Evolutionary conservation across 2,888 invertebrate genomes (phyloP).

Genomic region (Augiades crinisus): DNA sequence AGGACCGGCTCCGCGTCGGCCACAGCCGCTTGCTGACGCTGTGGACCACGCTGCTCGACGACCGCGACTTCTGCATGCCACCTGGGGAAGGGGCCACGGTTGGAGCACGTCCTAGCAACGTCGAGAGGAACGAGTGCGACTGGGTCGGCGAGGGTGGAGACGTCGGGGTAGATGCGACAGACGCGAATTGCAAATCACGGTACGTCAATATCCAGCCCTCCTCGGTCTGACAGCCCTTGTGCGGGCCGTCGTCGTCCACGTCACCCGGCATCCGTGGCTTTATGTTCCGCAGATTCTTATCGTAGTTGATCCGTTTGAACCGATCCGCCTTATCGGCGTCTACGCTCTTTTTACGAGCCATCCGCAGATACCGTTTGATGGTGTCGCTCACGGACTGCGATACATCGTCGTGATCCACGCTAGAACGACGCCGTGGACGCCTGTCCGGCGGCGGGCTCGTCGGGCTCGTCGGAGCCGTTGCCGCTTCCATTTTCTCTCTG

Average conservation of each 20-base stretch:
- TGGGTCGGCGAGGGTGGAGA: constrained; percentile 76
- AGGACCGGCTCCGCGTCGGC: constrained; percentile 91
- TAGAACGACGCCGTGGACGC: constrained; percentile 84
- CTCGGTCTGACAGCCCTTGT: constrained; percentile 89
- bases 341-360: constrained; percentile 93
- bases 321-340: constrained; percentile 90
- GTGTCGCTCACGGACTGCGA: constrained; percentile 94
- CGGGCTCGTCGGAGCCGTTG: constrained; percentile 63
- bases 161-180: constrained; percentile 68
- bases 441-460: constrained; percentile 64
- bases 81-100: constrained; percentile 74
- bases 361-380: constrained; percentile 91
- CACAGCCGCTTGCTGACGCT: constrained; percentile 93
- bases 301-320: constrained; percentile 94
- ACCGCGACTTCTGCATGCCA: constrained; percentile 95
- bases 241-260: constrained; percentile 89
- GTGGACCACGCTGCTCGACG: constrained; percentile 92
- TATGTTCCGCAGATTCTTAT: constrained; percentile 90
- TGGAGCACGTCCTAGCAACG: constrained; percentile 59
- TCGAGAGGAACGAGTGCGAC: constrained; percentile 69
- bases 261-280: constrained; percentile 89
- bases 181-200: constrained; percentile 60
- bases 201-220: constrained; percentile 86
- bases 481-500: constrained; percentile 64
- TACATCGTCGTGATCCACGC: constrained; percentile 91